Evolutionary conservation across 2,888 invertebrate species (phyloP).

Genomic region (Lasioglossum calceatum): DNA sequence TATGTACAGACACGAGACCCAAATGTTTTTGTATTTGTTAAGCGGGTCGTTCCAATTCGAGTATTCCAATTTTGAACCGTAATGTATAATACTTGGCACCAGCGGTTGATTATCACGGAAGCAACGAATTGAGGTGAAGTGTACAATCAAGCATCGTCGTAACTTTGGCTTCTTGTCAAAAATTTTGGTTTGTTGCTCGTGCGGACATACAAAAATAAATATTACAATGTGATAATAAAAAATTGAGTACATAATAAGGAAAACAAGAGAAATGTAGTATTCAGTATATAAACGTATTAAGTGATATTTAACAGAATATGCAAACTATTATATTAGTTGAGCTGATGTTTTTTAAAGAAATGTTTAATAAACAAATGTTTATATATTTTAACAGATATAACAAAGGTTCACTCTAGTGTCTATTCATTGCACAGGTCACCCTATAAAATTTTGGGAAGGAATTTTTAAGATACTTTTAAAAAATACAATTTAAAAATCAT

Average conservation of each 20-base stretch:
- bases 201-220: not conserved
- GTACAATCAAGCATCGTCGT: not conserved
- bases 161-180: constrained; percentile 1
- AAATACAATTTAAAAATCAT: no score
- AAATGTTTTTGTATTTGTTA: not conserved
- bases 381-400: no score
- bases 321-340: no score
- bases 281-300: no score
- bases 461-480: no score
- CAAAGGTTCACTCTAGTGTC: no score
- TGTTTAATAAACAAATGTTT: no score
- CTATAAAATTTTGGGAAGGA: no score
- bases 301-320: no score
- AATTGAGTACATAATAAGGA: not conserved
- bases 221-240: not conserved
- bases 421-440: no score
- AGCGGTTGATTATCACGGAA: constrained; percentile 24
- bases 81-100: constrained; percentile 30
- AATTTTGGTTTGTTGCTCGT: not conserved
- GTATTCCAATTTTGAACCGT: not conserved
- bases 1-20: not conserved
- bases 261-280: not conserved
- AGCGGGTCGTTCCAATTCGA: not conserved
- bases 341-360: no score
- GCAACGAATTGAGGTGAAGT: constrained; percentile 18